These are phyloP conservation scores for Ormyrus pomaceus DNA, from an alignment of 2,888 invertebrate genomes.

Conservation along the genomic window DNA sequence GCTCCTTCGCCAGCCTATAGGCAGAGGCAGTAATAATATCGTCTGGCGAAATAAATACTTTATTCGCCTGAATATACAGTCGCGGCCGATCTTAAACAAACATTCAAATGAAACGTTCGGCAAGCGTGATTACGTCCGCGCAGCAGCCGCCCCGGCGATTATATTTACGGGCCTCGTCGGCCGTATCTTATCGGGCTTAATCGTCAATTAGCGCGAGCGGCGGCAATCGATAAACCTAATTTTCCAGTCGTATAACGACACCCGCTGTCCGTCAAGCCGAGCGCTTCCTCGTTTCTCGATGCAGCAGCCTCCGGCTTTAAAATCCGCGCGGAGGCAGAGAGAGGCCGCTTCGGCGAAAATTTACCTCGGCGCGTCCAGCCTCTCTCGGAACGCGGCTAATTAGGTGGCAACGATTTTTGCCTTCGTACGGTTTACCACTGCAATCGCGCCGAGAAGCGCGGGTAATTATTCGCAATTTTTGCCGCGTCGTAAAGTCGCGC, in stretches of 20 bases:
- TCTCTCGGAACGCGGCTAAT: conserved; percentile 30
- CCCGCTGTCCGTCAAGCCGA: conserved; percentile 1
- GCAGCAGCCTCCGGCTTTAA: conserved; percentile 15
- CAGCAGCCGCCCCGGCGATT: neutral
- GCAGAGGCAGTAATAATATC: neutral
- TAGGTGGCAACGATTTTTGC: conserved; percentile 31
- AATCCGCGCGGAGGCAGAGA: conserved; percentile 1
- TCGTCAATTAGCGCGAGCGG: conserved; percentile 31
- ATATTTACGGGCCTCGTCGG: conserved; percentile 14
- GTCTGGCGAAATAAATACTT: neutral
- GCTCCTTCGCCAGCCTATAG: neutral
- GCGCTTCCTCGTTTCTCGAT: conserved; percentile 43
- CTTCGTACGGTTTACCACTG: conserved; percentile 11
- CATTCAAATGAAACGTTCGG: too few relatives aligned
- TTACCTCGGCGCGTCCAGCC: neutral
- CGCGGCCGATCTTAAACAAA: too few relatives aligned
- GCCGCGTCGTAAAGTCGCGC: conserved; percentile 29
- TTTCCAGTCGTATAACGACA: conserved; percentile 26
- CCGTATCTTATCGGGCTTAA: conserved; percentile 28
- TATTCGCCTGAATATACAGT: too few relatives aligned
- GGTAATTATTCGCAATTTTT: conserved; percentile 47
- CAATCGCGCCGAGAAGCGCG: conserved; percentile 6
- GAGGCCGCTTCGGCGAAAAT: conserved; percentile 19
- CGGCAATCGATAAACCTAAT: conserved; percentile 42
- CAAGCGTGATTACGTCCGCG: too few relatives aligned